Base-by-base conservation (phyloP, 2,888 invertebrate species). In the Xylota segnis region DNA sequence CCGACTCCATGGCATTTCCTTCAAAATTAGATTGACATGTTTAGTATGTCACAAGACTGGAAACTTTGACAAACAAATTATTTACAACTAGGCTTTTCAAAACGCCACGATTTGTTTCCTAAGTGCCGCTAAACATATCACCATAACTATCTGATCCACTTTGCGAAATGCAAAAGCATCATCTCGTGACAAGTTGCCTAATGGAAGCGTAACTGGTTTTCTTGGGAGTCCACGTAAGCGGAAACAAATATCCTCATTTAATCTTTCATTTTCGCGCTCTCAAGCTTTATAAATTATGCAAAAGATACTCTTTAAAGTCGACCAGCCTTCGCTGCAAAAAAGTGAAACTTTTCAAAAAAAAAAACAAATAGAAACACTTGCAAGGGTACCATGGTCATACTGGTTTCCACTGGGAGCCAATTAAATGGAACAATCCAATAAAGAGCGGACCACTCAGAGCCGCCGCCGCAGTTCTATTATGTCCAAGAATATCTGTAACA, bases 361-460 rank as follows among this genome's bases (percentile, higher is more conserved):
- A 56, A 27, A 56, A 56, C 14, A 29, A 54, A 45, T 54, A 16
- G 7, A 74, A 76, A 68, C 56, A 58, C 34, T 68, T 61, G 43
- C 50, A 6, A 9, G 37, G 70, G 59, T 61, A 61, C 66, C 75
- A 74, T 40, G 61, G 66, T 29, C 52, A 75, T 68, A 81, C 81
- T 61, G 61, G 81, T 81, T 81, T 75, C 16, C n/a, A 68, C n/a
- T 5, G 52, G n/a, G 45, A 59, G 59, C 56, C 37, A 81, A 66
- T 66, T 72, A 79, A 56, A 56, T 68, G 68, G 61, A n/a, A n/a
- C n/a, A n/a, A n/a, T 75, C 61, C 81, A 68, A 68, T 75, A 68
- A 68, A 54, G 14, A 23, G 37, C 68, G 29, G 6, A 68, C 10
- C 58, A 71, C 23, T 43, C 34, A 10, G 27, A 14, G 32, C 12